Conservation (phyloP, 2,888 invertebrate species). For the Acheta domesticus region DNA sequence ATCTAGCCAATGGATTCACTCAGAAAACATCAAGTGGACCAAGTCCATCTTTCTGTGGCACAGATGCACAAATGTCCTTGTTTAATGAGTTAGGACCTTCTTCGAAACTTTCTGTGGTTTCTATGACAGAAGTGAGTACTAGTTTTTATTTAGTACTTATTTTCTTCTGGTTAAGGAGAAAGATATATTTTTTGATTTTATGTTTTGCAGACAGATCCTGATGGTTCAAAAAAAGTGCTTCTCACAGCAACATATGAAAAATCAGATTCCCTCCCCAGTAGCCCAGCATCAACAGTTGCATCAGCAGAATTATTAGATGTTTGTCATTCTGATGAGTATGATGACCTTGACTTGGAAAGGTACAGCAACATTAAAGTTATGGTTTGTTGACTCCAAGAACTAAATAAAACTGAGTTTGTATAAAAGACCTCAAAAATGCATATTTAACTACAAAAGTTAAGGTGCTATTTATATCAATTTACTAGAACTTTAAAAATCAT, state of each 20-base stretch:
- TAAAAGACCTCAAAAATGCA: too few relatives aligned
- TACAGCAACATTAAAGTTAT: slow-evolving; percentile 28
- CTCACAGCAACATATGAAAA: slow-evolving; percentile 59
- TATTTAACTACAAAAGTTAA: neutral
- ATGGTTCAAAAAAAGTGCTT: slow-evolving; percentile 47
- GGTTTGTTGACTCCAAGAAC: neutral
- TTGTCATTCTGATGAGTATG: slow-evolving; percentile 40
- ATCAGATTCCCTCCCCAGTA: slow-evolving; percentile 60
- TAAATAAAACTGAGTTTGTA: neutral
- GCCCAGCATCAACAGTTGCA: slow-evolving; percentile 49
- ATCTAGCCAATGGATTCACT: slow-evolving; percentile 47
- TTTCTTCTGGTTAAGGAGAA: neutral
- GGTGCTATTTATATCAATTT: neutral
- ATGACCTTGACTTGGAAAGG: slow-evolving; percentile 42
- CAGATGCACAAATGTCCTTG: slow-evolving; percentile 51
- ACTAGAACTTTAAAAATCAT: too few relatives aligned
- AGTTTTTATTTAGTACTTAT: neutral
- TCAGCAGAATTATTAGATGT: slow-evolving; percentile 41
- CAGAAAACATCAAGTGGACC: slow-evolving; percentile 47
- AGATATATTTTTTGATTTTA: neutral
- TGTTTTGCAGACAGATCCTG: slow-evolving; percentile 40
- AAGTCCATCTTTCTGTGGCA: slow-evolving; percentile 46
- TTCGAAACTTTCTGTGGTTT: slow-evolving; percentile 42
- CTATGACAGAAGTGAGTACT: slow-evolving; percentile 40
- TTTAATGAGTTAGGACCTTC: slow-evolving; percentile 60